Evolutionary conservation across 1,140 invertebrate species (phyloP).

Genomic region (Plectus sambesii): DNA sequence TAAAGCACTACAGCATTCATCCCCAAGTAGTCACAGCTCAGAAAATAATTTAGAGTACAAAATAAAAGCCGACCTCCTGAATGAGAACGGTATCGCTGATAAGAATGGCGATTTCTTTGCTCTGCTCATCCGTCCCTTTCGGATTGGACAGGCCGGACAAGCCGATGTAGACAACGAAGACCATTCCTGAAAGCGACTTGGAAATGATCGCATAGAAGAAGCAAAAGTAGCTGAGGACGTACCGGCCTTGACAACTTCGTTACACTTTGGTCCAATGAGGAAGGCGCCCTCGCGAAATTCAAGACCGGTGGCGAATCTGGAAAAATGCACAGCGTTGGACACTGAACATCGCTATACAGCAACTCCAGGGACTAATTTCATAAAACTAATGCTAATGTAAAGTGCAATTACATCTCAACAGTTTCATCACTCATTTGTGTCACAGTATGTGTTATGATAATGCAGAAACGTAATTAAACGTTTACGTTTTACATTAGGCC

Average conservation of each 20-base stretch:
- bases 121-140: constrained; percentile 65
- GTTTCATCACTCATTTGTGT: too few species aligned
- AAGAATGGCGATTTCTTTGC: constrained; percentile 83
- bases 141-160: constrained; percentile 74
- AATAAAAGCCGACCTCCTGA: constrained; percentile 57
- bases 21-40: too few species aligned
- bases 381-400: too few species aligned
- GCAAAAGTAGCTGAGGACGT: constrained; percentile 12
- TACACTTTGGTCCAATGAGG: constrained; percentile 77
- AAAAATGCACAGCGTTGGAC: constrained; percentile 6
- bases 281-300: constrained; percentile 92
- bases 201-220: constrained; percentile 2
- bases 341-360: constrained; percentile 15
- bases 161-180: constrained; percentile 90
- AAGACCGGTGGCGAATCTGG: constrained; percentile 81
- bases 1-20: too few species aligned
- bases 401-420: too few species aligned
- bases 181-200: constrained; percentile 60
- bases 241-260: constrained; percentile 63
- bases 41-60: constrained; percentile 6
- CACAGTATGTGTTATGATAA: too few species aligned
- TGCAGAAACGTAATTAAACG: constrained; percentile 12
- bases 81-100: constrained; percentile 92
- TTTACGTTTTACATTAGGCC: too few species aligned
- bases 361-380: too few species aligned